Base-by-base conservation (phyloP, 2,888 invertebrate genomes). In the Dynastes grantii region DNA sequence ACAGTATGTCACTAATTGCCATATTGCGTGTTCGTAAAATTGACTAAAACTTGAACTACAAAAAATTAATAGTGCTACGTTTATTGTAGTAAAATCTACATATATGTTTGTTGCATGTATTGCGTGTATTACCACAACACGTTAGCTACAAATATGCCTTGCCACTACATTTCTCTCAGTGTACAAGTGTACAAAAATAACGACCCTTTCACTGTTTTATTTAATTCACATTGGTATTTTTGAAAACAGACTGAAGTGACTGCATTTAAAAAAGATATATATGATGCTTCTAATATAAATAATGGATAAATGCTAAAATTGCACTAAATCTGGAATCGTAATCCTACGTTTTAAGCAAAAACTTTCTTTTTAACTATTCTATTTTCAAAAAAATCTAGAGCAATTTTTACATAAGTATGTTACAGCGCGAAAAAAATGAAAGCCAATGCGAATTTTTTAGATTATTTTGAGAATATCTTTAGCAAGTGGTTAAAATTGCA, bases 281-380 rank as follows among this genome's bases (percentile, higher is more conserved):
- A 45, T 11, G 11, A 8, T 11, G 45, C 11, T 45, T 45, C 8
- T 9, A 9, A 58, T 22, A 58, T 58, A 58, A 16, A 58, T 58
- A 22, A 58, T 58, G 55, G 55, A 58, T 58, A 22, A 58, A 22
- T 58, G 55, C 55, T n/a, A 58, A 58, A 22, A 58, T 22, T 58
- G 55, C n/a, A 22, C 22, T 22, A 58, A 58, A 22, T 58, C 22
- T 16, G 55, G 55, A 58, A 58, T 58, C 9, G 55, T 55, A 22
- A 55, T 55, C 55, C 22, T 1, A 45, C 45, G 45, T 11, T 58
- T 58, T 22, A 22, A 22, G 2, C 8, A 5, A 16, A 55, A 58
- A 58, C 55, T 58, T 58, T 58, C 55, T 58, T 58, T 22, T 22
- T 58, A 58, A 16, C 16, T 6, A 58, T 58, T 58, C 55, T 16